These are phyloP conservation scores for Hippolais icterina DNA, from an alignment of 2,113 vertebrate genomes.

Conservation along the genomic window DNA sequence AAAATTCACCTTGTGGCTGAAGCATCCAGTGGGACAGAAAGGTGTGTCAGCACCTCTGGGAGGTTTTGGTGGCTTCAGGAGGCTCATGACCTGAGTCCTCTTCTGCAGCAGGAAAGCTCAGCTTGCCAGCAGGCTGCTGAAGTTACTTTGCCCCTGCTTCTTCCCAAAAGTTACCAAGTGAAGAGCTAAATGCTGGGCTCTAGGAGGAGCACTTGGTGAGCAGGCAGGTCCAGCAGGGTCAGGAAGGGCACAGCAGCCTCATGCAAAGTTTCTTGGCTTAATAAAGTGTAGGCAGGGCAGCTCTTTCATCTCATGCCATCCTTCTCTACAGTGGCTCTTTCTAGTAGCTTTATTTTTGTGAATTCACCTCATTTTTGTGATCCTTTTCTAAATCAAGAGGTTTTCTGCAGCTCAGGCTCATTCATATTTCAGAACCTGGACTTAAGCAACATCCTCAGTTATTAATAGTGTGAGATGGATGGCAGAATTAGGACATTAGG, in stretches of 20 bases:
- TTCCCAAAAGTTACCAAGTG: background rate
- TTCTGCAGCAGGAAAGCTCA: background rate
- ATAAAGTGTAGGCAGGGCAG: background rate
- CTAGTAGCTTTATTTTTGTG: background rate
- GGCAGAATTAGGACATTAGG: background rate
- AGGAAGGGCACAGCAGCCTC: background rate
- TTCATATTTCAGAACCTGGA: constrained; percentile 36
- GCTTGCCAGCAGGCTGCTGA: background rate
- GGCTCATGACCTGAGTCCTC: fast-evolving
- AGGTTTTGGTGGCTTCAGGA: background rate
- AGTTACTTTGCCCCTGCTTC: background rate
- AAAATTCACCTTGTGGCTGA: background rate
- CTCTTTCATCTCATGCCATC: background rate
- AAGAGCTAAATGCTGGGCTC: background rate
- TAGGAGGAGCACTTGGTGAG: background rate
- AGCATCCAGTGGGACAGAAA: background rate
- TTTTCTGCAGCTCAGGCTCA: background rate
- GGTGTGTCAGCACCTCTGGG: background rate
- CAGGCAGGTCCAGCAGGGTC: background rate
- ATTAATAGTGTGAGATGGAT: background rate
- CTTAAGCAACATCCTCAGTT: background rate
- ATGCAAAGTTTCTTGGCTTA: background rate
- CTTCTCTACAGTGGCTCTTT: background rate
- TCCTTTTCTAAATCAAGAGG: background rate
- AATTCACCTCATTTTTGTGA: background rate